A percentile compares a stretch with the other conserved stretches of the same genome.
Evolutionary conservation across 2,797 vertebrate genomes (phyloP).

Genomic region (Diplodus puntazzo): DNA sequence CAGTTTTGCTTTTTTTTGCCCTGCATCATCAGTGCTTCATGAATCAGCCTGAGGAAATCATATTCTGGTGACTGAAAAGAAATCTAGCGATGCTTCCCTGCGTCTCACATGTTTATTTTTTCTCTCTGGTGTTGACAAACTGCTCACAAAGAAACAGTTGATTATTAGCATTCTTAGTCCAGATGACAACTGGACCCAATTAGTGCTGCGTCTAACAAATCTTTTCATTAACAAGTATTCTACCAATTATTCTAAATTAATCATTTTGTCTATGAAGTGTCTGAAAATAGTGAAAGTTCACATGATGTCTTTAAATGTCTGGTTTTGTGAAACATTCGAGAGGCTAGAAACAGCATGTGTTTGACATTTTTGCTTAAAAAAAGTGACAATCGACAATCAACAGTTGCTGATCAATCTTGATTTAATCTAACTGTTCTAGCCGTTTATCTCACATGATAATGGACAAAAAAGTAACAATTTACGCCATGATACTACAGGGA

Average conservation of each 20-base stretch:
- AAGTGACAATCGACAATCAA: neutral
- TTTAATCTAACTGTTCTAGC: too few relatives aligned
- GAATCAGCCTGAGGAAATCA: neutral
- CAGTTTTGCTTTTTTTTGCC: neutral
- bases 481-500: neutral
- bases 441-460: too few relatives aligned
- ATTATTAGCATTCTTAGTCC: neutral
- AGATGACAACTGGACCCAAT: neutral
- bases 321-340: neutral
- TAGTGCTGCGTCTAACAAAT: too few relatives aligned
- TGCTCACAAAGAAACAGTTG: neutral
- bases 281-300: neutral
- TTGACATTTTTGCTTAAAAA: neutral
- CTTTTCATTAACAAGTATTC: neutral
- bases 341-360: neutral
- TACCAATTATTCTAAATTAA: neutral
- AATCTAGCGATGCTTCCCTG: neutral
- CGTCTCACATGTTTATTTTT: neutral
- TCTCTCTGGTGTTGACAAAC: neutral
- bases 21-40: neutral
- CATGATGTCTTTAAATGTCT: too few relatives aligned
- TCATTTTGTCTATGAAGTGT: neutral
- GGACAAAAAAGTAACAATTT: neutral
- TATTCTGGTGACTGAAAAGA: neutral
- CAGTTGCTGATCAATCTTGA: neutral